phyloP scores from a whole-genome alignment of 2,888 invertebrate genomes.

The Tachina lurida region DNA sequence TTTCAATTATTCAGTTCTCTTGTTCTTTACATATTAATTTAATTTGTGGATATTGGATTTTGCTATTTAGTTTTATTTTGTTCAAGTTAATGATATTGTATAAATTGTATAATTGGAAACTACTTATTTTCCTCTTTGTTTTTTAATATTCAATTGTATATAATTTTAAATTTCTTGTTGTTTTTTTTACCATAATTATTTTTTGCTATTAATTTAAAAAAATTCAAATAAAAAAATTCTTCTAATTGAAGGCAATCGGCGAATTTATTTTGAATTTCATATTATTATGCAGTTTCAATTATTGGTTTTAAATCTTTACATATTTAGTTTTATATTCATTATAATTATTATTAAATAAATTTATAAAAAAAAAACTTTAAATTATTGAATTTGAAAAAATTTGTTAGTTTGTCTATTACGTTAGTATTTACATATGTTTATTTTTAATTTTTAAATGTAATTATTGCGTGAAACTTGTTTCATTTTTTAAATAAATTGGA shows the following conservation, averaged over 20 bases:
- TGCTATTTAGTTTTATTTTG: conserved; percentile 38
- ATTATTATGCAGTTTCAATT: conserved; percentile 78
- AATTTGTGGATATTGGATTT: conserved; percentile 60
- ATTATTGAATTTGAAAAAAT: conserved; percentile 70
- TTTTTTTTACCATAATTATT: conserved; percentile 62
- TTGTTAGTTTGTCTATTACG: conserved; percentile 45
- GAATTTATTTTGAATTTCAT: conserved; percentile 82
- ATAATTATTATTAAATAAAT: conserved; percentile 38
- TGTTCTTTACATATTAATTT: conserved; percentile 60
- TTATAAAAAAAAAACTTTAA: conserved; percentile 52
- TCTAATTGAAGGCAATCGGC: conserved; percentile 83
- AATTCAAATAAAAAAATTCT: conserved; percentile 82
- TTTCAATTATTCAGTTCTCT: conserved; percentile 72
- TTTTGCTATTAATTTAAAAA: conserved; percentile 74
- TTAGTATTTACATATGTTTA: conserved; percentile 58
- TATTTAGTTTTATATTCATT: conserved; percentile 31
- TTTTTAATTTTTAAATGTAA: conserved; percentile 16
- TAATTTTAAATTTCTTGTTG: conserved; percentile 60
- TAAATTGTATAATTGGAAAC: conserved; percentile 69
- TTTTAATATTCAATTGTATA: conserved; percentile 57
- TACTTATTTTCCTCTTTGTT: conserved; percentile 34
- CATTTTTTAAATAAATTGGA: conserved; percentile 46
- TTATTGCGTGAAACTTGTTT: conserved; percentile 57
- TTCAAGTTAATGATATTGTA: conserved; percentile 69
- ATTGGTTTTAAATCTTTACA: conserved; percentile 65